phyloP scores from a whole-genome alignment of 2,797 vertebrate genomes.

The Sebastes iracundus region DNA sequence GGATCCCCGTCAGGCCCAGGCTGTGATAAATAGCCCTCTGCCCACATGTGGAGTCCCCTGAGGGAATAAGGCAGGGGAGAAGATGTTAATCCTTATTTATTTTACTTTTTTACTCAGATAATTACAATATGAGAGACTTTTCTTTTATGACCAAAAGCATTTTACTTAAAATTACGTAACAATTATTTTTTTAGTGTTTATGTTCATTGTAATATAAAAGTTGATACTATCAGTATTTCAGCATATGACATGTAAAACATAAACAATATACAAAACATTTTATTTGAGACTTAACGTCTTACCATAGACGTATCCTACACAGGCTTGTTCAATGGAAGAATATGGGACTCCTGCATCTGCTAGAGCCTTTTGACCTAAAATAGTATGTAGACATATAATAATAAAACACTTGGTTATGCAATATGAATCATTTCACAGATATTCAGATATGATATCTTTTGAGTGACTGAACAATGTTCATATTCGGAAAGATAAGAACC shows the following conservation, averaged over 20 bases:
- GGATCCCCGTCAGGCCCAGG: conserved; percentile 94
- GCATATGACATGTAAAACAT: background rate
- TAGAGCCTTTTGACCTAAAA: conserved; percentile 89
- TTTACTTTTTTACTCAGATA: background rate
- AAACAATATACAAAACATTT: background rate
- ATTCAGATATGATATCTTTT: background rate
- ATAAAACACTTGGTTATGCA: background rate
- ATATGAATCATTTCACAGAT: background rate
- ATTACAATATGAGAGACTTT: background rate
- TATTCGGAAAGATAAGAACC: conserved; percentile 75
- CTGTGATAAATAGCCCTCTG: conserved; percentile 96
- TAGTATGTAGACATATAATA: background rate
- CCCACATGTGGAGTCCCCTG: conserved; percentile 94
- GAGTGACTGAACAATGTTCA: conserved; percentile 17
- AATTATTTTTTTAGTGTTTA: background rate
- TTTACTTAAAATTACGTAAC: background rate
- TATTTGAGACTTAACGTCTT: conserved; percentile 3
- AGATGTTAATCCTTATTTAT: background rate
- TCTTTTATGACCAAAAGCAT: background rate
- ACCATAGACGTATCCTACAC: conserved; percentile 96
- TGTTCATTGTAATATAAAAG: background rate
- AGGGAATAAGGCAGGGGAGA: background rate
- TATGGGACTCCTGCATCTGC: conserved; percentile 92
- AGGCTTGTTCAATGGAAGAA: conserved; percentile 91
- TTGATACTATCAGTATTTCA: background rate